A percentile compares a stretch with the other conserved stretches of the same genome.
Conservation (phyloP, 2,113 vertebrate species). For the Ursus arctos region DNA sequence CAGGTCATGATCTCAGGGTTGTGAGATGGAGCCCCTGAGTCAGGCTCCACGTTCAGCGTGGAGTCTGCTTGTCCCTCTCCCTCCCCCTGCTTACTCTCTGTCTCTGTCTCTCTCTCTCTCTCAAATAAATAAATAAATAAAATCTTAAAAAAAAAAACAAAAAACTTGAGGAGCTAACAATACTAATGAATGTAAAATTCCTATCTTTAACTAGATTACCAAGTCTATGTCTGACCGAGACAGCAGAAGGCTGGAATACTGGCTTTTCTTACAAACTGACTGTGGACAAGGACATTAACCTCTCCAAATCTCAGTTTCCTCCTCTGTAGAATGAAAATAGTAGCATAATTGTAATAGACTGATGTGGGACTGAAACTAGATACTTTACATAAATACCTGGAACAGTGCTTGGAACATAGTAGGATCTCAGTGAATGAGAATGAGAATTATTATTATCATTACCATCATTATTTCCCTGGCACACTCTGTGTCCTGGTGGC, state of each 20-base stretch:
- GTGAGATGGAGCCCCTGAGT: not conserved
- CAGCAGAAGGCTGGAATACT: not conserved
- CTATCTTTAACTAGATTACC: not conserved
- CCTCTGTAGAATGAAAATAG: not conserved
- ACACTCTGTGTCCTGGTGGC: not conserved
- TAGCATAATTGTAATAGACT: not conserved
- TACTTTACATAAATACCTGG: not conserved
- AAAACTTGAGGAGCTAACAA: not conserved
- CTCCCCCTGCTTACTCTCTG: too few species aligned
- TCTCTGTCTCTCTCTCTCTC: not conserved
- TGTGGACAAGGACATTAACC: not conserved
- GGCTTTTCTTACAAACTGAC: not conserved
- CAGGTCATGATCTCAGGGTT: not conserved
- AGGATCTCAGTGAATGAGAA: not conserved
- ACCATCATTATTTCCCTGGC: not conserved
- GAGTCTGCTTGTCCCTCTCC: not conserved
- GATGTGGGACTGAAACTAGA: not conserved
- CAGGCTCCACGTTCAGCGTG: not conserved
- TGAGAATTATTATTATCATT: not conserved
- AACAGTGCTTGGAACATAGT: not conserved
- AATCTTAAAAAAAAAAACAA: too few species aligned
- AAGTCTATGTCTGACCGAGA: not conserved
- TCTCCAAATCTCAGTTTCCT: not conserved
- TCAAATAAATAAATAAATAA: not conserved
- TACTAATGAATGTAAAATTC: not conserved